A percentile compares a stretch with the other conserved stretches of the same genome.
phyloP scores from a whole-genome alignment of 2,113 vertebrate species.

The Cisticola juncidis region DNA sequence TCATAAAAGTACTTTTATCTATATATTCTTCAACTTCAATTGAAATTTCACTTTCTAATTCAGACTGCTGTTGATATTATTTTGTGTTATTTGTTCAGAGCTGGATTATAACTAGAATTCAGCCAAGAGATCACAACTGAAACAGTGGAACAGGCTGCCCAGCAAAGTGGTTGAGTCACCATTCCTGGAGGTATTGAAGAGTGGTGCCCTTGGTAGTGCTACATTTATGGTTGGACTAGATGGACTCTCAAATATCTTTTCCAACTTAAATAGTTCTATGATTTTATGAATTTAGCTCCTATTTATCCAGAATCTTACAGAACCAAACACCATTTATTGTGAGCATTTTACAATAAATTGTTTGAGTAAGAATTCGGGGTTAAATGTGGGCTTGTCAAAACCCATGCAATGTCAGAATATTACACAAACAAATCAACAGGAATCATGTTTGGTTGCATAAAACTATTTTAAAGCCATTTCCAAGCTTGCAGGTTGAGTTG shows the following conservation, averaged over 20 bases:
- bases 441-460: background rate
- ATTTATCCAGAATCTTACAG: background rate
- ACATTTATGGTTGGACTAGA: background rate
- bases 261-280: background rate
- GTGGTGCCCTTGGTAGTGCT: background rate
- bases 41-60: background rate
- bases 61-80: background rate
- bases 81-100: background rate
- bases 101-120: background rate
- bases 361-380: background rate
- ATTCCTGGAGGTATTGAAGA: background rate
- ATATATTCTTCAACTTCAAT: background rate
- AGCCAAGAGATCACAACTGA: background rate
- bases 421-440: background rate
- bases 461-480: background rate
- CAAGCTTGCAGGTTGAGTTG: background rate
- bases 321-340: background rate
- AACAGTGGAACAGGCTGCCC: background rate
- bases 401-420: background rate
- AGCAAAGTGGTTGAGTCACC: background rate
- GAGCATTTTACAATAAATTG: background rate
- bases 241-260: background rate
- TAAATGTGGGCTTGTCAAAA: background rate
- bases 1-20: background rate
- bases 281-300: background rate